phyloP scores from a whole-genome alignment of 2,888 invertebrate genomes.

The Zeuzera pyrina region DNA sequence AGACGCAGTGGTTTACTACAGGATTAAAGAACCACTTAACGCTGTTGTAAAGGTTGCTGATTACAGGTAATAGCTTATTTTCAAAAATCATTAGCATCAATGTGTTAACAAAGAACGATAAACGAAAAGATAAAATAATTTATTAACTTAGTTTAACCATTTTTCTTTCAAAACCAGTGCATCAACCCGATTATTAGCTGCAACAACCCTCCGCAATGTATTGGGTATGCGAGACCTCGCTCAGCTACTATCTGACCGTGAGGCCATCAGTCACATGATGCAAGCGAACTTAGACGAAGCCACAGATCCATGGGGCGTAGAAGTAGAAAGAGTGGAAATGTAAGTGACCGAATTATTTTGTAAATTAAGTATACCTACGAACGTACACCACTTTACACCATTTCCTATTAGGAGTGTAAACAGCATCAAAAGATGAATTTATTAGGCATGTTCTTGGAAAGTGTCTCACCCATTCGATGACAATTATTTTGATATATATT shows the following conservation, averaged over 20 bases:
- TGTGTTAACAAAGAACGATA: too few species aligned
- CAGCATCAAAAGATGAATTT: too few species aligned
- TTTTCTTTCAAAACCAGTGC: too few species aligned
- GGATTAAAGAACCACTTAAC: constrained; percentile 84
- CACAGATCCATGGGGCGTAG: constrained; percentile 94
- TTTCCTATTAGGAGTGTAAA: too few species aligned
- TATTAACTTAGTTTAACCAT: too few species aligned
- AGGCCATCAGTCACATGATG: constrained; percentile 93
- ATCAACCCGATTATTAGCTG: constrained; percentile 86
- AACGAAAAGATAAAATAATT: too few species aligned
- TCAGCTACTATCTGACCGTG: constrained; percentile 92
- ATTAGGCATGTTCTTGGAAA: too few species aligned
- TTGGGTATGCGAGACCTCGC: constrained; percentile 93
- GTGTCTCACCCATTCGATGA: too few species aligned
- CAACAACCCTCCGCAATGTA: constrained; percentile 90
- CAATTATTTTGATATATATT: too few species aligned
- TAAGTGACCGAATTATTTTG: constrained; percentile 63
- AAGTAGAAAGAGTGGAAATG: constrained; percentile 97
- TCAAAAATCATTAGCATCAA: too few species aligned
- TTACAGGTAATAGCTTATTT: constrained; percentile 74
- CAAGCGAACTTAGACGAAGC: constrained; percentile 88
- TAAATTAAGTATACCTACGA: too few species aligned
- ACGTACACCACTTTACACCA: too few species aligned
- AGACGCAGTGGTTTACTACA: constrained; percentile 90
- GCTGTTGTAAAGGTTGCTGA: constrained; percentile 84